Evolutionary conservation across 2,888 invertebrate species (phyloP), one percentile per base, ranked within the genome.

Genomic region (Elysia crispata): DNA sequence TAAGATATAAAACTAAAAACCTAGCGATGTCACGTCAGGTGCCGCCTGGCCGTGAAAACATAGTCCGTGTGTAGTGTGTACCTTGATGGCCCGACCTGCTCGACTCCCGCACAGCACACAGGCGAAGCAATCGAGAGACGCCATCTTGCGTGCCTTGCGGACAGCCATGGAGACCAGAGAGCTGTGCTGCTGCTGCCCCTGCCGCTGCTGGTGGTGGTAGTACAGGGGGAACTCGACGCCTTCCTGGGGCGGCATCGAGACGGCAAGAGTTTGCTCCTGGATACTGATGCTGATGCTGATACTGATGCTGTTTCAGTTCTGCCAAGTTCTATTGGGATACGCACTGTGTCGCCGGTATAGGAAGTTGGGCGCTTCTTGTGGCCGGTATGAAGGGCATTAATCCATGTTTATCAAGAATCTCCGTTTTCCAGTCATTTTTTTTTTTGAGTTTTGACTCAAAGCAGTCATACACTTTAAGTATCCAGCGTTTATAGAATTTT

Each of bases 251-350:
- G 78, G 73, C 78, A 78, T 78, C 20, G 1, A 41, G 41, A 25
- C 54, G 54, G 57, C 25, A n/a, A 23, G 28, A 79, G 5, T 82
- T 83, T 23, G 83, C 83, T 30, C 81, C 66, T 13, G 85, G 82
- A 60, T 88, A 74, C 66, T 88, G 88, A 41, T 86, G 84, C 66
- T 89, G 93, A 86, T 20, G 64, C 69, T 50, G 50, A 18, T 11
- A 6, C n/a, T 18, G 30, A 28, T n/a, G 23, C 25, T 23, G 28
- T 30, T 69, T n/a, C 31, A 31, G 31, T 64, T 64, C 1, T 23
- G 23, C 30, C 25, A 15, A 15, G 25, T 30, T 64, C 5, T 6
- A 11, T 11, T 41, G 41, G 11, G 11, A 41, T 41, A 41, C 41
- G 41, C 5, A 41, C 41, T 3, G 41, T 41, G 11, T 41, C 11